Base-by-base conservation (phyloP, 1,140 invertebrate species). In the Oryzaephilus surinamensis region DNA sequence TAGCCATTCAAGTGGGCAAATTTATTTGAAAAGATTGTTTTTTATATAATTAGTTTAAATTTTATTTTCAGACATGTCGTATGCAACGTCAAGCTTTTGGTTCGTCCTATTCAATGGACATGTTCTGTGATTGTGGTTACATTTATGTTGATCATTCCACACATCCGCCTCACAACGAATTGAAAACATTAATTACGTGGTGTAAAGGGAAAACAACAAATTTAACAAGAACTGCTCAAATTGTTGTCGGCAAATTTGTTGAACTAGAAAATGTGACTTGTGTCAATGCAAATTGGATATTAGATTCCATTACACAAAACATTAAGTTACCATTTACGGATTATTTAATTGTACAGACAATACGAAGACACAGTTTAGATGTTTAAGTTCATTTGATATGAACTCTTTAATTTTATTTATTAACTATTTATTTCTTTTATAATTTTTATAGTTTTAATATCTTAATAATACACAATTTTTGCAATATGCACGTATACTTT, bases 21-120 rank as follows among this genome's bases (percentile, higher is more conserved):
- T 32, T 23, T 23, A 28, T 33, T 6, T 43, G 30, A 38, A 23
- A 37, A 37, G 24, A 16, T 41, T 43, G 29, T 12, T 38, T 17
- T 44, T 28, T 8, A 6, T 17, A 5, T 17, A 17, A 8, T 32
- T 29, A 21, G 10, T 23, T 17, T 18, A n/a, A n/a, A n/a, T 40
- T 13, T 41, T 52, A 28, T 49, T 56, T 55, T 17, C 45, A 71
- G 66, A 60, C 65, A 51, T 65, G 59, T 40, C 62, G 69, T 12
- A 39, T 61, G 0, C 62, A 71, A 49, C 56, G 66, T 2, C 61
- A 67, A 53, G 64, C 68, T 3, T 70, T 73, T 47, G 68, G 67
- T 6, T 28, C 52, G 18, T 46, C 54, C 24, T 71, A 64, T 50
- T 55, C 53, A 5, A 58, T 66, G 34, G 65, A 71, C 42, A 46